These are phyloP conservation scores for Periophthalmodon schlosseri DNA, from an alignment of 2,113 vertebrate genomes.

Conservation along the genomic window DNA sequence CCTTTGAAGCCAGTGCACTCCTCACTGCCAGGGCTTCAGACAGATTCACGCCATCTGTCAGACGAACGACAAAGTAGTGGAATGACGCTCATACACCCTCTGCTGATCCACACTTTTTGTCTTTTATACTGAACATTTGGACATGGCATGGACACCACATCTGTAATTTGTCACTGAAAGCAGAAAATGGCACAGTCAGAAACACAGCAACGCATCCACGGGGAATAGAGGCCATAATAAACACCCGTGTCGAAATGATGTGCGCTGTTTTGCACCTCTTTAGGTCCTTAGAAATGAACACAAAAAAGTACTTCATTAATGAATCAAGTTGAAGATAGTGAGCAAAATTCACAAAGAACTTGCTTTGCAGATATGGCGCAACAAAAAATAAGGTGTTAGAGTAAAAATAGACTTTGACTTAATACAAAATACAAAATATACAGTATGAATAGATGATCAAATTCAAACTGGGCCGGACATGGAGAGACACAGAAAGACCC, in stretches of 20 bases:
- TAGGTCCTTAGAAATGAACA: background rate
- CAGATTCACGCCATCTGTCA: conserved; percentile 94
- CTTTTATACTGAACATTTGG: conserved; percentile 91
- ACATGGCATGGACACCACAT: conserved; percentile 84
- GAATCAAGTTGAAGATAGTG: no score
- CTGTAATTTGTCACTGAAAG: conserved; percentile 83
- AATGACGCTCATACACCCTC: conserved; percentile 92
- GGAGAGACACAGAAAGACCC: no score
- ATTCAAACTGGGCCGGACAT: no score
- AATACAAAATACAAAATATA: no score
- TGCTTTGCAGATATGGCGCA: no score
- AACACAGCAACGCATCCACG: conserved; percentile 66
- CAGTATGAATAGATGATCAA: no score
- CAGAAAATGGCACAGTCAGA: conserved; percentile 56
- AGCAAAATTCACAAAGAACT: no score
- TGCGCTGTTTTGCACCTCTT: no score
- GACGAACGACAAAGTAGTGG: conserved; percentile 89
- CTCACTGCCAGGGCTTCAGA: conserved; percentile 89
- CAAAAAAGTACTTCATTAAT: no score
- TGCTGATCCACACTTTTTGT: conserved; percentile 90
- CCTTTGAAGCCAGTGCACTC: conserved; percentile 95
- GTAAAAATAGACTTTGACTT: no score
- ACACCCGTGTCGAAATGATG: conserved; percentile 43
- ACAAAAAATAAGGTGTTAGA: no score
- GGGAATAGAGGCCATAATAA: conserved; percentile 58